Evolutionary conservation across 2,113 vertebrate genomes (phyloP).

Genomic region (Centropus bengalensis): DNA sequence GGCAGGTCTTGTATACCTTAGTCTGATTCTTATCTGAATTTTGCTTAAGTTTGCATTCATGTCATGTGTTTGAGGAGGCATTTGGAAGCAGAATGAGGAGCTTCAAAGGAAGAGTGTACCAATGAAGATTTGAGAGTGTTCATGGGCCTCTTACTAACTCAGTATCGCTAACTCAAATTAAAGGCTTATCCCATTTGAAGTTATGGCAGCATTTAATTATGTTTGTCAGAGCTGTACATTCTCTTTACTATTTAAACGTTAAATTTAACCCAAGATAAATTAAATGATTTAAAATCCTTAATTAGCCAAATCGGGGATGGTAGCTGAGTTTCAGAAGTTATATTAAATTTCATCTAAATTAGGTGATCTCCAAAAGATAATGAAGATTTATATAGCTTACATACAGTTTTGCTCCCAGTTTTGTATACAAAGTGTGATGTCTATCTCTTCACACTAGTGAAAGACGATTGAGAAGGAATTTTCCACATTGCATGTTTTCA

Average conservation of each 20-base stretch:
- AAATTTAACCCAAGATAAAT: neutral
- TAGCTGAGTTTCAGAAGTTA: neutral
- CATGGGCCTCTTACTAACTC: neutral
- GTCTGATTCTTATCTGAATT: neutral
- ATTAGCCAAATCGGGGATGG: neutral
- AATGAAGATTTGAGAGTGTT: neutral
- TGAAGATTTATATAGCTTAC: neutral
- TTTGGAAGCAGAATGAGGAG: neutral
- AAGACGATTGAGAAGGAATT: neutral
- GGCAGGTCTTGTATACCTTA: neutral
- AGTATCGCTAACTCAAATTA: neutral
- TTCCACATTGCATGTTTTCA: neutral
- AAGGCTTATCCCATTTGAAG: conserved; percentile 23
- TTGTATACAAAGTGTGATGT: neutral
- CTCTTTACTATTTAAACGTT: conserved; percentile 16
- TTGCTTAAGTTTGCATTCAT: neutral
- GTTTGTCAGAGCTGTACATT: neutral
- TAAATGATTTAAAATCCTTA: conserved; percentile 20
- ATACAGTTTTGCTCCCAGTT: neutral
- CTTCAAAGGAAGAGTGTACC: neutral
- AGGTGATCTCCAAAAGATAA: neutral
- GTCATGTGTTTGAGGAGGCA: neutral
- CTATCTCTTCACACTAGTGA: neutral
- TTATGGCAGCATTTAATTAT: conserved; percentile 23
- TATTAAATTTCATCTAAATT: neutral